Conservation (phyloP, 2,113 vertebrate genomes). For the Cyrtonyx montezumae region DNA sequence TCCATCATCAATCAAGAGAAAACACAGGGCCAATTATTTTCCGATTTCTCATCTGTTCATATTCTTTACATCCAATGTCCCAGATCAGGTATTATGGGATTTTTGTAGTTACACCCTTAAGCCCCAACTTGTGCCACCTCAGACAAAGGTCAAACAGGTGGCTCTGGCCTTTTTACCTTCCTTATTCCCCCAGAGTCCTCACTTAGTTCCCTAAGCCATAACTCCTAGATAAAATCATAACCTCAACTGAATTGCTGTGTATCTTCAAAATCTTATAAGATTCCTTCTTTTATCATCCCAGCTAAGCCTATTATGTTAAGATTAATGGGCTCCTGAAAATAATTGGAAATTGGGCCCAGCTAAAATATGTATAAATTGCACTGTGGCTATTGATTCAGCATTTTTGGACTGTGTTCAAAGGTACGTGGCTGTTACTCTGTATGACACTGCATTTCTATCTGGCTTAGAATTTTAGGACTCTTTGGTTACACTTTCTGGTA, state of each 20-base stretch:
- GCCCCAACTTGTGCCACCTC: too few species aligned
- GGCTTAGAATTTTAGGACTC: neutral
- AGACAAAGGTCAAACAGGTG: neutral
- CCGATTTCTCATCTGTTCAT: neutral
- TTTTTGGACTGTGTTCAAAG: constrained; percentile 8
- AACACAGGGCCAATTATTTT: neutral
- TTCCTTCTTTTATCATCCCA: neutral
- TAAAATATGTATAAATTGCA: neutral
- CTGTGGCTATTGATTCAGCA: neutral
- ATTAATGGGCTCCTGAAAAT: neutral
- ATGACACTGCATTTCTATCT: neutral
- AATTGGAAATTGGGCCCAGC: neutral
- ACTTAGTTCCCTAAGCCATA: neutral
- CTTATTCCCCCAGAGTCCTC: neutral
- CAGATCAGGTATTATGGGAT: neutral
- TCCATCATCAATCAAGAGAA: neutral
- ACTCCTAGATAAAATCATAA: neutral
- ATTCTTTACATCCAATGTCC: neutral
- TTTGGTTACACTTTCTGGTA: constrained; percentile 10
- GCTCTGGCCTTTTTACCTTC: neutral
- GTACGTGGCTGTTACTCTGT: neutral
- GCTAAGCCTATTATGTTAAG: neutral
- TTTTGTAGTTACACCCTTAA: neutral
- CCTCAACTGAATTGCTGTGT: neutral
- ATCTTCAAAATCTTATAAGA: neutral